Evolutionary conservation across 1,140 invertebrate species (phyloP).

Genomic region (Cyrtorhinus lividipennis): DNA sequence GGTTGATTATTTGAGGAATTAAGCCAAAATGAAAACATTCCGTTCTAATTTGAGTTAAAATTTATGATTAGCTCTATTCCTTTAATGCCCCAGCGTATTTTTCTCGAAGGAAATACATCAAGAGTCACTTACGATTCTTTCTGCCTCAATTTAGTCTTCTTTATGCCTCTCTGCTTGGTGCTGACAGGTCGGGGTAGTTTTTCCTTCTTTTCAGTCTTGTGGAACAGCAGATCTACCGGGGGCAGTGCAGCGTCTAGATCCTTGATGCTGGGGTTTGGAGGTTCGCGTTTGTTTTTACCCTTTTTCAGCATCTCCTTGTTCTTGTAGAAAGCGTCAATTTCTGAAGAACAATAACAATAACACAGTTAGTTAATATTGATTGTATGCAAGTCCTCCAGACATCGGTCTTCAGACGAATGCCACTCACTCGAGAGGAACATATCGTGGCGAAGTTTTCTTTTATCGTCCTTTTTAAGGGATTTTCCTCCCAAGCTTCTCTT

Average conservation of each 20-base stretch:
- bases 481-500: not conserved
- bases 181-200: not conserved
- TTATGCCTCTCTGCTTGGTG: constrained; percentile 1
- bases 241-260: not conserved
- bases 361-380: too few species aligned
- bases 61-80: too few species aligned
- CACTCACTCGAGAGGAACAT: not conserved
- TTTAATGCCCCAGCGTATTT: too few species aligned
- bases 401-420: not conserved
- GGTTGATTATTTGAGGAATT: too few species aligned
- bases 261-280: not conserved
- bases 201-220: not conserved
- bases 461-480: not conserved
- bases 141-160: not conserved
- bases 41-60: too few species aligned
- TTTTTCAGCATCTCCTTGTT: not conserved
- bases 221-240: not conserved
- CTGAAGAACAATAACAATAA: too few species aligned
- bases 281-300: not conserved
- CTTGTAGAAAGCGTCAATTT: constrained; percentile 1
- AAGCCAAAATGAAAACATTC: too few species aligned
- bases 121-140: not conserved
- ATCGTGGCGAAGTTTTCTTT: not conserved
- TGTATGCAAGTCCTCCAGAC: too few species aligned
- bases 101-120: too few species aligned